A percentile compares a stretch with the other conserved stretches of the same genome.
Conservation (phyloP, 1,140 invertebrate genomes). For the Helicoverpa zea region DNA sequence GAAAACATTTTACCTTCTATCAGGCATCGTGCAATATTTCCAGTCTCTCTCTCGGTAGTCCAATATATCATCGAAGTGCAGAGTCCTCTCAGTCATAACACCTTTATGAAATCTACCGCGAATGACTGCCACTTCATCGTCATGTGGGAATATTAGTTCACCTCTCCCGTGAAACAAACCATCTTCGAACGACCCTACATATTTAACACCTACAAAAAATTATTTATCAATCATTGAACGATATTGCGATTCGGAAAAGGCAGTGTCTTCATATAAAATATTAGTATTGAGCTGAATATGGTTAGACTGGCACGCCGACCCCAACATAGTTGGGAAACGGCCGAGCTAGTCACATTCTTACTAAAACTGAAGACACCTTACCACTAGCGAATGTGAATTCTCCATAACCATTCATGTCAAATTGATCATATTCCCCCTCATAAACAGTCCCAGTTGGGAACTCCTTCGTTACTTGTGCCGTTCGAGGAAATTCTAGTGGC, state of each 20-base stretch:
- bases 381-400: conserved; percentile 84
- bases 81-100: conserved; percentile 70
- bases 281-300: too few relatives aligned
- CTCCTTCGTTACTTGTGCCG: conserved; percentile 64
- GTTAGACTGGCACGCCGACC: too few relatives aligned
- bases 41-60: conserved; percentile 70
- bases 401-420: conserved; percentile 87
- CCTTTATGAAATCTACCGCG: conserved; percentile 84
- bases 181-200: conserved; percentile 86
- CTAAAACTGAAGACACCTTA: conserved; percentile 56
- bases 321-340: too few relatives aligned
- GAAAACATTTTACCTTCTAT: conserved; percentile 72
- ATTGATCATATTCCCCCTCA: conserved; percentile 84
- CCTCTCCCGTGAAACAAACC: conserved; percentile 87
- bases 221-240: neutral
- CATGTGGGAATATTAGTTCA: conserved; percentile 78
- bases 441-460: conserved; percentile 86
- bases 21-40: conserved; percentile 85
- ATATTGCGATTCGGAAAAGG: neutral
- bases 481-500: conserved; percentile 70
- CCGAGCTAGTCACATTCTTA: too few relatives aligned
- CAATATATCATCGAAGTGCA: conserved; percentile 80
- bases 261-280: too few relatives aligned
- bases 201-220: conserved; percentile 77
- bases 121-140: conserved; percentile 71